A percentile compares a stretch with the other conserved stretches of the same genome.
phyloP scores from a whole-genome alignment of 1,140 invertebrate genomes.

The Sitobion miscanthi region DNA sequence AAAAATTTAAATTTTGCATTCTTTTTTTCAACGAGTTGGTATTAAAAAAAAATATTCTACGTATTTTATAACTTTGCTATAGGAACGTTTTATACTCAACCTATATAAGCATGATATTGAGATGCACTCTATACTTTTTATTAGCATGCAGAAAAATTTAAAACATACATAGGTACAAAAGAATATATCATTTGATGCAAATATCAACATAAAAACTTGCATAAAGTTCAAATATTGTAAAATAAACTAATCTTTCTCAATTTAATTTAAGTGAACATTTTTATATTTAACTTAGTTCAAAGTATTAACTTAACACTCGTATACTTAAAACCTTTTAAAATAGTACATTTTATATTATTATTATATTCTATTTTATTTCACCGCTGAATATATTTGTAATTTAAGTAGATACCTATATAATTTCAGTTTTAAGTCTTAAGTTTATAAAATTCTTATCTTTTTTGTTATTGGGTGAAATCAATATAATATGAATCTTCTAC shows the following conservation, averaged over 20 bases:
- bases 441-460: neutral
- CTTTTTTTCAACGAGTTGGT: neutral
- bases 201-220: neutral
- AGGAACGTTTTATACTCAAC: neutral
- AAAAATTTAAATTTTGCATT: constrained; percentile 36
- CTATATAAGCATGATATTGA: neutral
- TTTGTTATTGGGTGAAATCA: neutral
- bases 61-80: neutral
- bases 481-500: neutral
- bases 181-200: constrained; percentile 10
- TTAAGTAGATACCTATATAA: neutral
- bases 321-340: neutral
- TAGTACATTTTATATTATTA: neutral
- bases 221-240: neutral
- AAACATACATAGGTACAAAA: constrained; percentile 10
- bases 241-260: neutral
- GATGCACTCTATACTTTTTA: neutral
- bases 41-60: neutral
- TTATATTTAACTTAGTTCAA: neutral
- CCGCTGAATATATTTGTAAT: neutral
- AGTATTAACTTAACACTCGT: neutral
- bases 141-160: neutral
- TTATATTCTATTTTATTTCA: neutral
- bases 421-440: neutral
- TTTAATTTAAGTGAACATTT: neutral